A percentile compares a stretch with the other conserved stretches of the same genome.
Evolutionary conservation across 2,797 vertebrate species (phyloP).

Genomic region (Semaprochilodus insignis): DNA sequence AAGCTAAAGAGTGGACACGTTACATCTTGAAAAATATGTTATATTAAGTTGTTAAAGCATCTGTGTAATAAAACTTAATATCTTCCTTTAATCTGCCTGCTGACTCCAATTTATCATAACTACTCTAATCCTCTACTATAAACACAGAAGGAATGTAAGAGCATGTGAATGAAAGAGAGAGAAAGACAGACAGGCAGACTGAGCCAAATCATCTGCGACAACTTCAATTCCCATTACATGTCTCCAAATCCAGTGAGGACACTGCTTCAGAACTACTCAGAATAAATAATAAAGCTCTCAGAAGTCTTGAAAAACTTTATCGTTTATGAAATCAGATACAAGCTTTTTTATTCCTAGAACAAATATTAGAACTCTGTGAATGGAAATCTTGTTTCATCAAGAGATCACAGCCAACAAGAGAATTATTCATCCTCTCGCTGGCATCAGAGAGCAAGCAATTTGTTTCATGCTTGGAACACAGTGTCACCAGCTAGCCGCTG

Average conservation of each 20-base stretch:
- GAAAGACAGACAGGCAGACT: background rate
- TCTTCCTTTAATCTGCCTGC: too few relatives aligned
- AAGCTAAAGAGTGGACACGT: too few relatives aligned
- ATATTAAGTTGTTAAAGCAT: too few relatives aligned
- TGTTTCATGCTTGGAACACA: slow-evolving; percentile 62
- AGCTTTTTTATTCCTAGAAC: slow-evolving; percentile 15
- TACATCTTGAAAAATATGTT: too few relatives aligned
- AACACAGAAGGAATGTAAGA: background rate
- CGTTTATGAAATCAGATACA: background rate
- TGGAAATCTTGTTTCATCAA: slow-evolving; percentile 26
- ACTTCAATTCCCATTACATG: background rate
- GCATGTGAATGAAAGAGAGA: background rate
- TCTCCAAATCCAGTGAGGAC: background rate
- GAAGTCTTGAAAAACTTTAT: background rate
- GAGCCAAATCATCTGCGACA: background rate
- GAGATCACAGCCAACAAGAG: slow-evolving; percentile 11
- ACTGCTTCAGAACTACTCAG: background rate
- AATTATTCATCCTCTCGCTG: slow-evolving; percentile 67
- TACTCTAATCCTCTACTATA: background rate
- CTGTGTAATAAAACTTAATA: too few relatives aligned
- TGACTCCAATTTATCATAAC: background rate
- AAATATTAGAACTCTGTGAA: background rate
- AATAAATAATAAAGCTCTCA: background rate
- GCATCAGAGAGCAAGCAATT: slow-evolving; percentile 68
- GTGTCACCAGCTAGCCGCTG: slow-evolving; percentile 6